These are phyloP conservation scores for Tarsius wallacei DNA, from an alignment of 2,797 vertebrate species.

Conservation along the genomic window DNA sequence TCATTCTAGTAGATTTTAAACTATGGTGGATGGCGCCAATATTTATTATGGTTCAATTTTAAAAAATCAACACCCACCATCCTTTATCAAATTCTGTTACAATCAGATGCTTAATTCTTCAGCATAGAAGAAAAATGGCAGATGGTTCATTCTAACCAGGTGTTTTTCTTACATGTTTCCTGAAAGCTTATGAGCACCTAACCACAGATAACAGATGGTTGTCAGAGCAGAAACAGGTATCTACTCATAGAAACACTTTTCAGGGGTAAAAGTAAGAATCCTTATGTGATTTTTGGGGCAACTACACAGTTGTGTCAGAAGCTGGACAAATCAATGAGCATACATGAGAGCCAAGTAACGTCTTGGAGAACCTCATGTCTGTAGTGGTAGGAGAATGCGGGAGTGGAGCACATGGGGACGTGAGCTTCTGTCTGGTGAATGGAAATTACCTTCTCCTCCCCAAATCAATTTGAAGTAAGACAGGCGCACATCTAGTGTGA, in stretches of 20 bases:
- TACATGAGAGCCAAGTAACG: not conserved
- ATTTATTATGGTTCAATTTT: conserved; percentile 29
- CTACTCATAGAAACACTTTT: conserved; percentile 60
- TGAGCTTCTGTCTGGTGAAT: not conserved
- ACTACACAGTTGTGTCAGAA: conserved; percentile 44
- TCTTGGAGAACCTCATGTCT: conserved; percentile 53
- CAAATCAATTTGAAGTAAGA: conserved; percentile 41
- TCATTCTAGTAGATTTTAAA: conserved; percentile 51
- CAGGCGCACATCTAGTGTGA: not conserved
- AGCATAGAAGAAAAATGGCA: conserved; percentile 64
- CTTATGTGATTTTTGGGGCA: not conserved
- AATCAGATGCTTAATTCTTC: conserved; percentile 54
- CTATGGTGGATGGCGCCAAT: not conserved
- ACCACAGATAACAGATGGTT: conserved; percentile 53
- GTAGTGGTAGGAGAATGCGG: not conserved
- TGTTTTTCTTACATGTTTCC: conserved; percentile 54
- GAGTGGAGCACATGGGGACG: not conserved
- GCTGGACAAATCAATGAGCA: conserved; percentile 4
- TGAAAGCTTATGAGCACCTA: conserved; percentile 38
- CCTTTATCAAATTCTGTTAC: conserved; percentile 58
- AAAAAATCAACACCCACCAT: not conserved
- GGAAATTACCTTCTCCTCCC: not conserved
- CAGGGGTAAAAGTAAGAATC: conserved; percentile 58
- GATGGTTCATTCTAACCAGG: conserved; percentile 59
- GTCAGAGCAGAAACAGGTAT: conserved; percentile 68